Base-by-base conservation (phyloP, 2,888 invertebrate genomes). In the Pheosia gnoma region DNA sequence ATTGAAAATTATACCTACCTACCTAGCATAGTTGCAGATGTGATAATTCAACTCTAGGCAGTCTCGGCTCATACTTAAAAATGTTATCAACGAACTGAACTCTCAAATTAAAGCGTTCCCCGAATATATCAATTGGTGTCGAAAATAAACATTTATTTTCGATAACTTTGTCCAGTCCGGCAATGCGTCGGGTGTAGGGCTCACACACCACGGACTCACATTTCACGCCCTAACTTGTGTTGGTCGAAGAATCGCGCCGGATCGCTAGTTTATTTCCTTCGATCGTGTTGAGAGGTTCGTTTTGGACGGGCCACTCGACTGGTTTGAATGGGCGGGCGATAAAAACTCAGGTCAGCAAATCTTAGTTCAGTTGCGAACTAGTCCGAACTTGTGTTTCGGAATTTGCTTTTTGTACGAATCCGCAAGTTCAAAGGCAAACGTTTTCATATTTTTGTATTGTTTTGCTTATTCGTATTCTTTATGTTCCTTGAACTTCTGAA, bases 211-310 rank as follows among this genome's bases (percentile, higher is more conserved):
- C 62, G 68, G 68, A 67, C 72, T 74, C 73, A 74, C 75, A 77
- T 78, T 75, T 72, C 71, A 65, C 64, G 63, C 74, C 70, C 77
- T 78, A 74, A 75, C 74, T 77, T 75, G 75, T 78, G 67, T 74
- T 57, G 56, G 82, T 82, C 78, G 59, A 63, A 71, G 78, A 82
- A 83, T 67, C 67, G 65, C 57, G 60, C 37, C 60, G 61, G 61
- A 71, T 77, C 74, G 76, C 74, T 78, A 67, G 72, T 76, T 77
- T 79, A 77, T 79, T 79, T 78, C 75, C 74, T 67, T 69, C 67
- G 72, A 70, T 68, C 64, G 68, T 67, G 70, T 72, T 67, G 65
- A 70, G 65, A 70, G 65, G 67, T 68, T 68, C 63, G 67, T 72
- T 71, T 72, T 63, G 41, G 55, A 54, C 60, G 47, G 53, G 59